Percentiles rank a stretch among this genome's conserved stretches.
Evolutionary conservation across 2,113 vertebrate species (phyloP).

Genomic region (Corythaixoides concolor): DNA sequence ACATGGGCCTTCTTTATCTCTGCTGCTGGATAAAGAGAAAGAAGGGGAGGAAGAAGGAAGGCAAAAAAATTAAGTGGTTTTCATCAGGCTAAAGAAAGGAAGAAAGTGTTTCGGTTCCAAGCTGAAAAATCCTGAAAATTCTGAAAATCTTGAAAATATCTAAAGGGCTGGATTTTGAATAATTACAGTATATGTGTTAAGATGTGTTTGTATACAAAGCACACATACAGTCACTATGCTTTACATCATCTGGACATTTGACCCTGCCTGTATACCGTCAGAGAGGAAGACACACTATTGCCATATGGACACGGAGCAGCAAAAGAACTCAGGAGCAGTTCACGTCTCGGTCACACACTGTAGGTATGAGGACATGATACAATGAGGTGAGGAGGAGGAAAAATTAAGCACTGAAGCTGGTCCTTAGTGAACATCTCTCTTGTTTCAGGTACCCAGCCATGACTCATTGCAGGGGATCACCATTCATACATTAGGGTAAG

Average conservation of each 20-base stretch:
- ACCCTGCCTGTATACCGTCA: neutral
- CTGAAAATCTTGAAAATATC: neutral
- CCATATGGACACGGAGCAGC: neutral
- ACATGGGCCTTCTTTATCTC: neutral
- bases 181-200: neutral
- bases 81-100: neutral
- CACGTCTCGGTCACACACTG: neutral
- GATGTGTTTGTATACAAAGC: neutral
- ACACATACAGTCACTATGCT: neutral
- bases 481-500: neutral
- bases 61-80: neutral
- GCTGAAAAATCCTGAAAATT: neutral
- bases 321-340: neutral
- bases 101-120: neutral
- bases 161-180: neutral
- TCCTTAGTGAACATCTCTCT: neutral
- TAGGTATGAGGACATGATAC: neutral
- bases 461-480: neutral
- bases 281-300: neutral
- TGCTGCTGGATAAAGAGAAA: neutral
- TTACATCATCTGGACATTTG: neutral
- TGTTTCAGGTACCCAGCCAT: neutral
- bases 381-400: accelerated
- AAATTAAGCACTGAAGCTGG: neutral
- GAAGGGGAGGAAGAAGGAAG: neutral